Base-by-base conservation (phyloP, 1,140 invertebrate species). In the Ceratosolen fusciceps region DNA sequence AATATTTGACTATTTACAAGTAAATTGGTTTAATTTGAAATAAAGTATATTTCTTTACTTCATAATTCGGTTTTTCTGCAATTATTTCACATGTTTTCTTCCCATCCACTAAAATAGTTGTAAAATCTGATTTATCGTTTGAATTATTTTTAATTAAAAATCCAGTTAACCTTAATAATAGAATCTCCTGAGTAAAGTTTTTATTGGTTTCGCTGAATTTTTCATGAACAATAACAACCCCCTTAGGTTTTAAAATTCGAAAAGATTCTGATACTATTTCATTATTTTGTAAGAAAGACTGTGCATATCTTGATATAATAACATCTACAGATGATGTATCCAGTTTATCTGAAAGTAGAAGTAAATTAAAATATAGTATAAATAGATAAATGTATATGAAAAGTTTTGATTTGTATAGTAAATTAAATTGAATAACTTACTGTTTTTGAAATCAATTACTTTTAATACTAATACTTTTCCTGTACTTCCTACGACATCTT, bases 51-150 rank as follows among this genome's bases (percentile, higher is more conserved):
- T 12, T 26, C 52, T 31, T 68, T 83, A 87, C 87, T 89, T 94
- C 93, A 88, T 93, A 95, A 75, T 91, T 90, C 31, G 94, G 93
- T 89, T 95, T 95, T 70, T 91, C 88, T 49, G 91, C 91, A 29
- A 89, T 83, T 74, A 93, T 84, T 86, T 89, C 87, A 62, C 86
- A 88, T 26, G 86, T 74, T 68, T 86, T 83, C 80, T 88, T 86
- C 29, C 80, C 82, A 9, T 92, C 85, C 84, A 92, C 91, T 39
- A 92, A 86, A 83, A 93, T 92, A 0, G 93, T 84, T 82, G n/a
- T n/a, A n/a, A n/a, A n/a, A n/a, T n/a, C n/a, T n/a, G 92, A 92
- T 70, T 88, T 83, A 68, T 90, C 91, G 34, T 90, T 86, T 90
- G 79, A n/a, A n/a, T n/a, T 77, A 91, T 87, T 39, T 92, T 93